Conservation (phyloP, 2,797 vertebrate species). For the Tokudaia muenninki region DNA sequence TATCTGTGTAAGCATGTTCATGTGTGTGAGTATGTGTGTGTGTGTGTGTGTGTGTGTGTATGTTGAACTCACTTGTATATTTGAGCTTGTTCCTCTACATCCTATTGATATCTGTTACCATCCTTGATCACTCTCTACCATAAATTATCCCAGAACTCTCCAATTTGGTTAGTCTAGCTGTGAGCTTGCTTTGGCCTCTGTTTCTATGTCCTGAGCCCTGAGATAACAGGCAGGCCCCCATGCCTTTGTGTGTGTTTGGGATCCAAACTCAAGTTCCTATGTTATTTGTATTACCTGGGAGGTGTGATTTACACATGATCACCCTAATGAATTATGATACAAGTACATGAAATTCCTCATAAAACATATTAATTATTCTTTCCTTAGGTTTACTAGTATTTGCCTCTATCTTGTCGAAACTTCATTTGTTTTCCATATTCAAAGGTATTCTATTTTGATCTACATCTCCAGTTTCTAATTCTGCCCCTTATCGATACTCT, state of each 20-base stretch:
- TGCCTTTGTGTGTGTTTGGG: background rate
- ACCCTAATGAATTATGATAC: background rate
- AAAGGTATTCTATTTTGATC: conserved; percentile 24
- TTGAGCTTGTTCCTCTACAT: background rate
- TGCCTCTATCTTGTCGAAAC: background rate
- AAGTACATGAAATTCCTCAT: background rate
- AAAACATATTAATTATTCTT: background rate
- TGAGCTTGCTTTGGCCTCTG: background rate
- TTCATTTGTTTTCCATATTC: conserved; percentile 1
- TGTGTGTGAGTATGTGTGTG: background rate
- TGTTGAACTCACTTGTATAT: background rate
- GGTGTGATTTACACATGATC: background rate
- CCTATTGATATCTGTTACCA: background rate
- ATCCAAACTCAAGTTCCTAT: background rate
- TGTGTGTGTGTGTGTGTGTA: background rate
- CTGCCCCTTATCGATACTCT: background rate
- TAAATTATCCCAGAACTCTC: background rate
- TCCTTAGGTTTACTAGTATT: background rate
- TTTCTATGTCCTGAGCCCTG: background rate
- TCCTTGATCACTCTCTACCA: background rate
- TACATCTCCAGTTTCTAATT: background rate
- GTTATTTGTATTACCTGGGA: background rate
- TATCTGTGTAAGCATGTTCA: background rate
- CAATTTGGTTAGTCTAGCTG: background rate
- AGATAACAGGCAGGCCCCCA: background rate